Conservation (phyloP, 2,113 vertebrate genomes). For the Chlamydotis undulata region DNA sequence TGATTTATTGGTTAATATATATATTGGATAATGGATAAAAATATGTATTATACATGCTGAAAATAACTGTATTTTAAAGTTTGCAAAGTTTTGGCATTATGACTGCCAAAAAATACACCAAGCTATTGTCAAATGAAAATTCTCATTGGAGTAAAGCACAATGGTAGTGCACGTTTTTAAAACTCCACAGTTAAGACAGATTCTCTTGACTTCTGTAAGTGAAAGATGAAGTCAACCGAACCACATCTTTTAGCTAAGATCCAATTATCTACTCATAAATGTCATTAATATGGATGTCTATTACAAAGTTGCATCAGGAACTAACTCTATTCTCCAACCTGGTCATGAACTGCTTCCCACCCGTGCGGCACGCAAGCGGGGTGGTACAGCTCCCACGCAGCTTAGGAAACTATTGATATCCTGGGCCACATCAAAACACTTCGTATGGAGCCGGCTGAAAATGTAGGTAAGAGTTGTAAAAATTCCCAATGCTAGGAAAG, state of each 20-base stretch:
- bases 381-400: accelerated
- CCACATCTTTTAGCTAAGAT: not conserved
- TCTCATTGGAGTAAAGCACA: not conserved
- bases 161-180: not conserved
- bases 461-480: not conserved
- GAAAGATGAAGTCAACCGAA: not conserved
- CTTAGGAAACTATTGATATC: not conserved
- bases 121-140: not conserved
- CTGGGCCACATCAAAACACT: not conserved
- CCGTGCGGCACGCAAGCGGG: no score
- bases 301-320: not conserved
- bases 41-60: not conserved
- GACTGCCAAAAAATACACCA: not conserved
- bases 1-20: not conserved
- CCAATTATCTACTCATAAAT: not conserved
- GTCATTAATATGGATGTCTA: not conserved
- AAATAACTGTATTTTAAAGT: not conserved
- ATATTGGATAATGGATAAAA: not conserved
- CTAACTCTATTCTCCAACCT: not conserved
- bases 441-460: not conserved
- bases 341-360: no score
- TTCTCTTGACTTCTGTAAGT: not conserved
- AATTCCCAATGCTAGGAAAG: not conserved
- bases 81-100: not conserved
- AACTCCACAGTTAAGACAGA: not conserved